Evolutionary conservation across 2,888 invertebrate species (phyloP), one percentile per base, ranked within the genome.

Genomic region (Latrodectus hesperus): DNA sequence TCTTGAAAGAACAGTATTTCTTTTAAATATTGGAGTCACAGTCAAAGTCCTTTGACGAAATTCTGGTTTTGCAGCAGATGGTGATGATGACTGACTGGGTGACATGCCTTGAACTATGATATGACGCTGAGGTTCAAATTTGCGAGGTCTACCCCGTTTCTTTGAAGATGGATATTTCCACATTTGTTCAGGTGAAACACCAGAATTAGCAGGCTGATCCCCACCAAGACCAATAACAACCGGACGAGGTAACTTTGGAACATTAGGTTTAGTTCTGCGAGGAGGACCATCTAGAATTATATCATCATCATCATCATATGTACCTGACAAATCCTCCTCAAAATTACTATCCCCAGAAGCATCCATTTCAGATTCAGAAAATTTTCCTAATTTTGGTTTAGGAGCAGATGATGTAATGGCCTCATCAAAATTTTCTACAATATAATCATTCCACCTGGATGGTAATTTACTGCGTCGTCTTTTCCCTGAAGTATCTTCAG

Each of bases 371-470:
- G 88, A 88, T 76, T 88, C 88, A 22, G 88, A 88, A 53, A 84
- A 80, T 22, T 88, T 88, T 16, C 80, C 80, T 12, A 84, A 22
- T 53, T 88, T 88, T 55, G 81, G 77, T 72, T 84, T 88, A 26
- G 71, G 53, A 52, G 64, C 68, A 17, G 79, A 75, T 11, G 88
- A 88, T 12, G 88, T 88, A 38, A 88, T 88, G 14, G 88, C 88
- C 72, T 88, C 88, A 55, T 88, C 88, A 67, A 88, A 88, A 55
- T 88, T 88, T 79, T 88, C 88, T 9, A 88, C 88, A 75, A 88
- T 88, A 60, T 88, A 88, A 76, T 88, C 88, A 76, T 88, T 84
- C 88, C 88, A 88, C n/a, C 76, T 75, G 10, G 88, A 88, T 26
- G 88, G 88, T n/a, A 88, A 53, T 53, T 88, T 88, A 38, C 84